These are phyloP conservation scores for Corythoichthys intestinalis DNA, from an alignment of 2,113 vertebrate genomes.

Conservation along the genomic window DNA sequence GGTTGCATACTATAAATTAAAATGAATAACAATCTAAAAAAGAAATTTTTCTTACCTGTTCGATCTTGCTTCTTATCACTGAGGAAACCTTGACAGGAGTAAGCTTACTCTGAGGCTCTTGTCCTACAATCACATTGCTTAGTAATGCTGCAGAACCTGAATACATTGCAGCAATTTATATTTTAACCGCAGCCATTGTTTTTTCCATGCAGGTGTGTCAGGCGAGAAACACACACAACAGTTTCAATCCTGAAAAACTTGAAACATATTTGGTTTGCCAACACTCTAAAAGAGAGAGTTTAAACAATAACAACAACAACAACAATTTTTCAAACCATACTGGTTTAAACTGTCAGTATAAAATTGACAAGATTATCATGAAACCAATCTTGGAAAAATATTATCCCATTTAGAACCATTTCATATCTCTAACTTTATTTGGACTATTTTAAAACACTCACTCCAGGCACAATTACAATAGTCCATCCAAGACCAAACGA, in stretches of 20 bases:
- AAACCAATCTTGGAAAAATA: no score
- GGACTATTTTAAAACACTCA: no score
- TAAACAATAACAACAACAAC: no score
- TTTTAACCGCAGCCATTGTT: not conserved
- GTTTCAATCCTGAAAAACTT: not conserved
- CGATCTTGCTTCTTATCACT: not conserved
- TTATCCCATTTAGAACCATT: no score
- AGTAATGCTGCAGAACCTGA: constrained; percentile 8
- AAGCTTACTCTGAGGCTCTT: no score
- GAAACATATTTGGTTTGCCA: not conserved
- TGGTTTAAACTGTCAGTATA: no score
- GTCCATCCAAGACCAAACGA: no score
- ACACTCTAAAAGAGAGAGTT: not conserved
- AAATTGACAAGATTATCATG: no score
- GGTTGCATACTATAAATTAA: not conserved
- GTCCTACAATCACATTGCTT: not conserved
- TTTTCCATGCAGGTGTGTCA: not conserved
- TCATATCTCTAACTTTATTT: no score
- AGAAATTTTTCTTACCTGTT: not conserved
- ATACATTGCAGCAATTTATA: not conserved
- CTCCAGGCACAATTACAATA: no score
- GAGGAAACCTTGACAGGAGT: not conserved
- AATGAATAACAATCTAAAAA: no score
- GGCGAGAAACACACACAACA: not conserved
- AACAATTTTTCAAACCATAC: no score